Evolutionary conservation across 1,140 invertebrate species (phyloP).

Genomic region (Rhysida immarginata): DNA sequence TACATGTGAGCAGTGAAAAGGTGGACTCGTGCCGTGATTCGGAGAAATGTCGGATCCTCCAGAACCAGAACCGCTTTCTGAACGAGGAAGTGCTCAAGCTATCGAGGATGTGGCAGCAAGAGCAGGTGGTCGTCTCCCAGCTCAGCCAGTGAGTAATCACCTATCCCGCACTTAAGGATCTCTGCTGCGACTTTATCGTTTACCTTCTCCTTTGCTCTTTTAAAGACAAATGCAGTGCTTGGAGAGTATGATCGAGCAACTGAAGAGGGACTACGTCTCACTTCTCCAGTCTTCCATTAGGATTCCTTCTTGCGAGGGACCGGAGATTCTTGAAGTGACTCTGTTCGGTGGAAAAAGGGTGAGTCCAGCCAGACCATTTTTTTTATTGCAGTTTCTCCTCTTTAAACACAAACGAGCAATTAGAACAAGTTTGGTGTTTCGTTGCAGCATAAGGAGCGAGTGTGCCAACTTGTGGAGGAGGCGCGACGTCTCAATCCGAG

Average conservation of each 20-base stretch:
- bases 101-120: constrained; percentile 14
- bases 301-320: constrained; percentile 32
- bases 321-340: constrained; percentile 31
- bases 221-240: neutral
- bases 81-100: constrained; percentile 31
- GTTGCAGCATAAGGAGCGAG: constrained; percentile 33
- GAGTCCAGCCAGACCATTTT: neutral
- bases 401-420: neutral
- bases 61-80: constrained; percentile 34
- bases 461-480: constrained; percentile 32
- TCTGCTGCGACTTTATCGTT: too few relatives aligned
- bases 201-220: too few relatives aligned
- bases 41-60: constrained; percentile 28
- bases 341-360: constrained; percentile 37
- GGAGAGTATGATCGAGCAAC: constrained; percentile 32
- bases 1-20: constrained; percentile 16
- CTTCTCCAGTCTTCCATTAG: constrained; percentile 36
- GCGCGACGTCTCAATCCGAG: constrained; percentile 34
- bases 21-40: too few relatives aligned
- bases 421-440: neutral
- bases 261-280: constrained; percentile 37
- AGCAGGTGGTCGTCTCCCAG: constrained; percentile 12
- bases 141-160: constrained; percentile 9
- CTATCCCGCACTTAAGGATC: too few relatives aligned
- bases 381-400: neutral